These are phyloP conservation scores for Pecten maximus DNA, from an alignment of 2,888 invertebrate genomes.

Conservation along the genomic window DNA sequence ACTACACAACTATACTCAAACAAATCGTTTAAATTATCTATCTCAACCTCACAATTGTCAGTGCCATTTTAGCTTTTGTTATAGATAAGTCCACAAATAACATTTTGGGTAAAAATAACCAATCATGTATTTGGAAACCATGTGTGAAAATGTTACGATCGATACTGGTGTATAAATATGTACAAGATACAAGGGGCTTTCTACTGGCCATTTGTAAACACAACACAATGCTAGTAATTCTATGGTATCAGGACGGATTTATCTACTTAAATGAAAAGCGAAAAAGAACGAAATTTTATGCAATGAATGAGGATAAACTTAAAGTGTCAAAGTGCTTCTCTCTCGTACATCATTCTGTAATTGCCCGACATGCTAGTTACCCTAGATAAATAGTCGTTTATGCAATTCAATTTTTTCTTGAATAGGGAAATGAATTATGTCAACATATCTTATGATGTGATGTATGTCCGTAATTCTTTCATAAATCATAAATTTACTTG, in stretches of 20 bases:
- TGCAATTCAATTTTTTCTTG: constrained; percentile 13
- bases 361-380: constrained; percentile 1
- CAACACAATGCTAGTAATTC: background rate
- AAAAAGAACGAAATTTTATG: background rate
- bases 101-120: background rate
- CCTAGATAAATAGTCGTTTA: background rate
- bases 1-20: background rate
- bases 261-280: background rate
- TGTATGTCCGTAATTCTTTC: constrained; percentile 16
- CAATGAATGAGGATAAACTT: background rate
- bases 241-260: background rate
- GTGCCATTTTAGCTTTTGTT: background rate
- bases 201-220: background rate
- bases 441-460: constrained; percentile 32
- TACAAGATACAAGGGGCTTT: background rate
- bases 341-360: background rate
- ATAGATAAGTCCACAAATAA: background rate
- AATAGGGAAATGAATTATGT: constrained; percentile 10
- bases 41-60: background rate
- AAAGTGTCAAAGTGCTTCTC: background rate
- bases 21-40: background rate
- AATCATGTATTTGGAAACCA: background rate
- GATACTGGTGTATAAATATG: background rate
- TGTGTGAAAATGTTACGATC: background rate
- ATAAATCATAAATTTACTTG: background rate